A percentile compares a stretch with the other conserved stretches of the same genome.
These are phyloP conservation scores for Allolobophora icterica DNA, from an alignment of 2,888 invertebrate species.

Conservation along the genomic window DNA sequence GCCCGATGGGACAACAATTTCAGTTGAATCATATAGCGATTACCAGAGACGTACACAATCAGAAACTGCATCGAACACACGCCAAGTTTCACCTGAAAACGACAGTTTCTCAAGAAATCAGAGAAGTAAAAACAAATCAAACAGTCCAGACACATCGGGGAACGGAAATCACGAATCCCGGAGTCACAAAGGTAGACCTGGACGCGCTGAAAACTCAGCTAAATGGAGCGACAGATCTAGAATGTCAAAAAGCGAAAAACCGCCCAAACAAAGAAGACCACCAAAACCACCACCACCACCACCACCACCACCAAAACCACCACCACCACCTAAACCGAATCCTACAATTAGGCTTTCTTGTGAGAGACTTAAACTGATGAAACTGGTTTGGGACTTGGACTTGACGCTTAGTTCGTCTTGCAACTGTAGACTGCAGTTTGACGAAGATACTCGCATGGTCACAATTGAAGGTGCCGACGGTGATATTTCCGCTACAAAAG, in stretches of 20 bases:
- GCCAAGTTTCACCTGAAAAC: not conserved
- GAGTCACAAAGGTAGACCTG: not conserved
- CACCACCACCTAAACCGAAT: not conserved
- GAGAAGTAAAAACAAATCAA: not conserved
- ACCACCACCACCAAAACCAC: not conserved
- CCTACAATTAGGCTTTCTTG: not conserved
- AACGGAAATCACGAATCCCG: not conserved
- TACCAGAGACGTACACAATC: not conserved
- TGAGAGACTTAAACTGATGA: constrained; percentile 6
- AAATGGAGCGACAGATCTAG: not conserved
- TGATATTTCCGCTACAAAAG: not conserved
- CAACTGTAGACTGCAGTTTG: not conserved
- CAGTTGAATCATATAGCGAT: not conserved
- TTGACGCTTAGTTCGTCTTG: not conserved
- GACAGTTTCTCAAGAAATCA: not conserved
- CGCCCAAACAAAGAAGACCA: too few relatives aligned
- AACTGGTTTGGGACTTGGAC: constrained; percentile 11
- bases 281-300: not conserved
- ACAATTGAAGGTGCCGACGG: not conserved
- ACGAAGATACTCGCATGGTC: not conserved
- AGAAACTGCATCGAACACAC: not conserved
- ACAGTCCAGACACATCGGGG: not conserved
- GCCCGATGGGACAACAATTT: not conserved
- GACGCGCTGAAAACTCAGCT: not conserved
- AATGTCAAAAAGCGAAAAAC: not conserved